Evolutionary conservation across 2,888 invertebrate species (phyloP).

Genomic region (Leptopilina myrica): DNA sequence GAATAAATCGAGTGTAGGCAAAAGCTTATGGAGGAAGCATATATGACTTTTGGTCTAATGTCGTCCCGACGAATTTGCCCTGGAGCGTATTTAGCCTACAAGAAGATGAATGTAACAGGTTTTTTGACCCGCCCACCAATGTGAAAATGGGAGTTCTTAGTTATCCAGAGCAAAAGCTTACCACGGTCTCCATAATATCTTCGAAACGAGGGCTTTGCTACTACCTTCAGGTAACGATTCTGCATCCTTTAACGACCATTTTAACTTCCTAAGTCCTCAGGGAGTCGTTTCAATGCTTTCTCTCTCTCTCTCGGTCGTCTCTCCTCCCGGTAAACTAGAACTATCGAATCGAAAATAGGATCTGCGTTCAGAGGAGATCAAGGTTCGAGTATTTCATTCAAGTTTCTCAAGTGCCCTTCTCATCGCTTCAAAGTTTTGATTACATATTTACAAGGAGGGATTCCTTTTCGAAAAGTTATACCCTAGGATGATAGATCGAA

Average conservation of each 20-base stretch:
- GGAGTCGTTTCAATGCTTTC: slow-evolving; percentile 14
- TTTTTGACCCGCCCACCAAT: slow-evolving; percentile 54
- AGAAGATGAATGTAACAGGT: slow-evolving; percentile 71
- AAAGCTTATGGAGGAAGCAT: slow-evolving; percentile 74
- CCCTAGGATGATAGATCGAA: not conserved
- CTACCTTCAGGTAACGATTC: slow-evolving; percentile 43
- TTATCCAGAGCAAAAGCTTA: slow-evolving; percentile 41
- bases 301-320: too few species aligned
- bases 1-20: slow-evolving; percentile 62
- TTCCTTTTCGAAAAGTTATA: too few species aligned
- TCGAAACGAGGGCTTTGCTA: slow-evolving; percentile 14
- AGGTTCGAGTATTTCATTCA: not conserved
- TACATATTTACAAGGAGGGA: not conserved
- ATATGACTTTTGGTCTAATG: slow-evolving; percentile 69
- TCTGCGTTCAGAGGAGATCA: not conserved
- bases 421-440: slow-evolving; percentile 4
- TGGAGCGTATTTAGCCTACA: slow-evolving; percentile 65
- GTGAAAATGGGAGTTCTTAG: slow-evolving; percentile 51
- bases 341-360: slow-evolving; percentile 35
- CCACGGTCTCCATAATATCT: slow-evolving; percentile 24
- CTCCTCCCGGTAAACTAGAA: not conserved
- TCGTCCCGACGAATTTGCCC: slow-evolving; percentile 62
- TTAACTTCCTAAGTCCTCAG: slow-evolving; percentile 27
- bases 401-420: slow-evolving; percentile 1
- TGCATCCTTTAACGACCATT: slow-evolving; percentile 42